These are phyloP conservation scores for Ophiothrix spiculata DNA, from an alignment of 35 echinoderm and acorn worm species.

Conservation along the genomic window DNA sequence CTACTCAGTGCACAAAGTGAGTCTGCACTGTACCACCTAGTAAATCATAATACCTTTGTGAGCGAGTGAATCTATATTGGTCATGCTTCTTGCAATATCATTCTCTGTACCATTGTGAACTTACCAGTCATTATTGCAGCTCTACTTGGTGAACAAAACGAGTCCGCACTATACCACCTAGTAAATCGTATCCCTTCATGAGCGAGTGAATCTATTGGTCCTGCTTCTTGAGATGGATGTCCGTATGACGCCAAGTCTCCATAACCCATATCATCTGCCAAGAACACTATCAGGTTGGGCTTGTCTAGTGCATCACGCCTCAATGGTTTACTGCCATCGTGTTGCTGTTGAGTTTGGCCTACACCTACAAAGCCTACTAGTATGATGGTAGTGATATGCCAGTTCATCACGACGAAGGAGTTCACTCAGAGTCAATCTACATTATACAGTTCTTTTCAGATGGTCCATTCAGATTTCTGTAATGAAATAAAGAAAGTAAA, in stretches of 20 bases:
- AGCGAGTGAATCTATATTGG: too few relatives aligned
- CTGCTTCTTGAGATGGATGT: conserved; percentile 45
- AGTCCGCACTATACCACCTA: conserved; percentile 76
- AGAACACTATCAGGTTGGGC: not conserved
- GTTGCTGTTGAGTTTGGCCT: not conserved
- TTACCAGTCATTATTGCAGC: conserved; percentile 85
- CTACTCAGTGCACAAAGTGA: too few relatives aligned
- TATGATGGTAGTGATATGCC: too few relatives aligned
- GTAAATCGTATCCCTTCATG: conserved; percentile 68
- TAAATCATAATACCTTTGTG: too few relatives aligned
- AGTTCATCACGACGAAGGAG: too few relatives aligned
- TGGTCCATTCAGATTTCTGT: too few relatives aligned
- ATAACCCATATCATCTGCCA: conserved; percentile 31
- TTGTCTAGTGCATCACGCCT: conserved; percentile 39
- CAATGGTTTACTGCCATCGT: not conserved
- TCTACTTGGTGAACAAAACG: conserved; percentile 71
- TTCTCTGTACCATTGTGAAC: not conserved
- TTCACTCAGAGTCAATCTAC: too few relatives aligned
- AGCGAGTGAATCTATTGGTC: conserved; percentile 56
- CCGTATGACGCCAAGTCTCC: conserved; percentile 81
- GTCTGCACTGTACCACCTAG: too few relatives aligned
- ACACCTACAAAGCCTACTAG: too few relatives aligned
- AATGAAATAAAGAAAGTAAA: too few relatives aligned
- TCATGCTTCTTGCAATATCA: too few relatives aligned
- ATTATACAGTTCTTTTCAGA: too few relatives aligned